Percentiles rank a stretch among this genome's conserved stretches.
Conservation (phyloP, 2,797 vertebrate species). For the Catamblyrhynchus diadema region DNA sequence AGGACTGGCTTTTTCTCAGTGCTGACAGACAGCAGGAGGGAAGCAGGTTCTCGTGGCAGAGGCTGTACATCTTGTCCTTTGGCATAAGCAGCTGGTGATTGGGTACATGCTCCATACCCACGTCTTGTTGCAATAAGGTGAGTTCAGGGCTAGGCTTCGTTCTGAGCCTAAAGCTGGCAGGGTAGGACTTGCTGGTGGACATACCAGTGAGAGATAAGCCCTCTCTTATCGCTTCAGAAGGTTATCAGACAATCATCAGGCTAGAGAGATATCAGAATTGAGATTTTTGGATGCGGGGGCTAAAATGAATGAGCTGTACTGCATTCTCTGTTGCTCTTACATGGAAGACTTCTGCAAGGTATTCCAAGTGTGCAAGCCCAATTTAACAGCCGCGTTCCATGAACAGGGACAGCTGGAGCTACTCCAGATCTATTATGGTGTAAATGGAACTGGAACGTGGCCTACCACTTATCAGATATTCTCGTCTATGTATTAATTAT, state of each 20-base stretch:
- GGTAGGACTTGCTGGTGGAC: neutral
- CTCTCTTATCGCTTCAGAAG: neutral
- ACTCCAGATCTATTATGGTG: conserved; percentile 39
- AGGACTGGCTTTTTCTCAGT: neutral
- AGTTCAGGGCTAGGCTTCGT: neutral
- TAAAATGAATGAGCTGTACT: neutral
- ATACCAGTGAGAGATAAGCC: neutral
- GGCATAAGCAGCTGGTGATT: neutral
- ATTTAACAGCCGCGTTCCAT: conserved; percentile 3
- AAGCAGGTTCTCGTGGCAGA: neutral
- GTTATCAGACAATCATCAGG: neutral
- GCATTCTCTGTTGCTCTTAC: neutral
- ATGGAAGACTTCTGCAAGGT: conserved; percentile 2
- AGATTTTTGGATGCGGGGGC: neutral
- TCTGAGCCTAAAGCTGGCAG: neutral
- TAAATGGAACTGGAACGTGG: conserved; percentile 48
- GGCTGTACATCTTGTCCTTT: neutral
- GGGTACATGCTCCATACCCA: rapidly evolving
- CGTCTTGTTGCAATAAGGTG: neutral
- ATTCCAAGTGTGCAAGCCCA: neutral
- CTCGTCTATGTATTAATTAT: conserved; percentile 55
- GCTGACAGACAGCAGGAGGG: neutral
- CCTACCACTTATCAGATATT: conserved; percentile 42
- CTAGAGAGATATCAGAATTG: neutral
- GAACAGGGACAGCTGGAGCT: conserved; percentile 33